These are phyloP conservation scores for Riparia riparia DNA, from an alignment of 2,113 vertebrate genomes.

Conservation along the genomic window DNA sequence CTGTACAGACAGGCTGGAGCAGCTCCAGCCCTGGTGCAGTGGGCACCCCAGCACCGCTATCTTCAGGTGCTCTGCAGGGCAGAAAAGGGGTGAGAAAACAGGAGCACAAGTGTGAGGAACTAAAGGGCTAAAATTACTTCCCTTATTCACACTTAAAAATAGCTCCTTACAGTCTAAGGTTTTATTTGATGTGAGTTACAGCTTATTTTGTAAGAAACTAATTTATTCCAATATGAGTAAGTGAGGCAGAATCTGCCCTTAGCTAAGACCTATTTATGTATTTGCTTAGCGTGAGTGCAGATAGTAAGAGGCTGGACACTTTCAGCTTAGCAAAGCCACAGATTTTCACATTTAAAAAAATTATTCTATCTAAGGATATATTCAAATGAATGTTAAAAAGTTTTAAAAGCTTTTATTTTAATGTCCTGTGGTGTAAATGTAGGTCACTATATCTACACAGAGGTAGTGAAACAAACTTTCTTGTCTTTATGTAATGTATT, in stretches of 20 bases:
- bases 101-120: not conserved
- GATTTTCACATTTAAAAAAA: not conserved
- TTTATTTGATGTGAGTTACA: not conserved
- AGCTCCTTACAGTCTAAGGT: not conserved
- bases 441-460: not conserved
- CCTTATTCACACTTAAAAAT: constrained; percentile 26
- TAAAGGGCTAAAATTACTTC: not conserved
- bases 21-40: not conserved
- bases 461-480: not conserved
- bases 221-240: not conserved
- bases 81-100: not conserved
- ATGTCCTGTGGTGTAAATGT: not conserved
- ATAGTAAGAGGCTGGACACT: not conserved
- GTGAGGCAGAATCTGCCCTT: constrained; percentile 2
- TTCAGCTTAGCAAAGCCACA: not conserved
- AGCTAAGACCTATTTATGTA: not conserved
- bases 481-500: not conserved
- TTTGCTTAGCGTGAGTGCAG: not conserved
- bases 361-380: not conserved
- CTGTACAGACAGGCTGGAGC: not conserved
- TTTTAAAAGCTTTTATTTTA: not conserved
- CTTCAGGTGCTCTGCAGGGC: rapidly evolving
- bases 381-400: not conserved
- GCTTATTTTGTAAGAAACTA: not conserved
- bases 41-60: rapidly evolving